These are phyloP conservation scores for Urocolius indicus DNA, from an alignment of 2,113 vertebrate species.

Conservation along the genomic window DNA sequence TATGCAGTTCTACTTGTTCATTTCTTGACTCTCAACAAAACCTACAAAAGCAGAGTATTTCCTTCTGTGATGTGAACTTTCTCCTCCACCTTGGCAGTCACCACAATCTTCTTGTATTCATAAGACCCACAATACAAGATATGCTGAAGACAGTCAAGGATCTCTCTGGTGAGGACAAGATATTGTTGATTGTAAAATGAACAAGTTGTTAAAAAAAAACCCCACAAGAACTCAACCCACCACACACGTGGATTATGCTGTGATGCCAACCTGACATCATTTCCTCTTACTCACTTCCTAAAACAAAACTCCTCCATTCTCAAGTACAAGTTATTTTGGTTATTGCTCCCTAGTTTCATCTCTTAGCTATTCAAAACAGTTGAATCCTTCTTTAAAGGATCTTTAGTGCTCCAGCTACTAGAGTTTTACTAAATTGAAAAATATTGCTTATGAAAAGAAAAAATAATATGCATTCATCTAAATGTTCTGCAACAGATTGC, in stretches of 20 bases:
- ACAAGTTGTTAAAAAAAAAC: not conserved
- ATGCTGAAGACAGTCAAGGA: not conserved
- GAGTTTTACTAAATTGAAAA: not conserved
- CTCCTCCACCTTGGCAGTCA: not conserved
- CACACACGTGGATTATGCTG: not conserved
- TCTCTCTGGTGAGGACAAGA: not conserved
- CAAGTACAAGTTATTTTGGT: not conserved
- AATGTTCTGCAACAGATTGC: not conserved
- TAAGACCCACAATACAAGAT: not conserved
- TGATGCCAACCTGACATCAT: slow-evolving; percentile 61
- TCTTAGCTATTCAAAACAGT: not conserved
- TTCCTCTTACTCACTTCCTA: slow-evolving; percentile 79
- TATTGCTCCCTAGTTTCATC: not conserved
- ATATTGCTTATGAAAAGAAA: not conserved
- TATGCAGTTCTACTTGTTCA: not conserved
- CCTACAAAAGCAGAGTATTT: not conserved
- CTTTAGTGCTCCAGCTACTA: not conserved
- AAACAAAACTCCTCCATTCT: slow-evolving; percentile 49
- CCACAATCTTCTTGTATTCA: not conserved
- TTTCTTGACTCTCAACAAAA: not conserved
- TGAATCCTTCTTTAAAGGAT: not conserved
- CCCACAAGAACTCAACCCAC: not conserved
- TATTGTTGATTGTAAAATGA: not conserved
- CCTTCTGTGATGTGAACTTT: not conserved
- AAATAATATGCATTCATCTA: not conserved